Base-by-base conservation (phyloP, 2,888 invertebrate species). In the Pseudoips prasinana region DNA sequence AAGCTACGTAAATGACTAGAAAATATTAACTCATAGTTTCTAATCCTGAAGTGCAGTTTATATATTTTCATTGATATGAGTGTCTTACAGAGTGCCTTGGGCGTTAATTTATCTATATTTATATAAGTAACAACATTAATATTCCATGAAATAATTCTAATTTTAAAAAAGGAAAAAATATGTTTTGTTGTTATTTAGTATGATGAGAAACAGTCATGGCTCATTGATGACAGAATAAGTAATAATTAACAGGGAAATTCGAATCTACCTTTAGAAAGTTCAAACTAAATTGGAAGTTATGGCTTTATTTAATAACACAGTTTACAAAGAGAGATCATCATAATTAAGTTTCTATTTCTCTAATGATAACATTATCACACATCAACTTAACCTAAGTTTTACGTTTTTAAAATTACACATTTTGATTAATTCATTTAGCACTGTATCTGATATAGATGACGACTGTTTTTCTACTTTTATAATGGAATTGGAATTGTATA, bases 41-140 rank as follows among this genome's bases (percentile, higher is more conserved):
- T 14, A 5, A 14, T 5, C 5, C 5, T 5, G 14, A 14, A 14
- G 14, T 3, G 14, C 14, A 3, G 5, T 5, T 14, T 14, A 14
- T n/a, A 14, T 14, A 43, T 42, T 45, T 48, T 45, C 19, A 18
- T 52, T 77, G 78, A 79, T 79, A 79, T 78, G 79, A 70, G 38
- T 64, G n/a, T 39, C 53, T 66, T 71, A 60, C 37, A 53, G 39
- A 27, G 22, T 65, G 75, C 76, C 74, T 76, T 75, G 67, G 76
- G 75, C 76, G 62, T 51, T 49, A 39, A 31, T 29, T 35, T 33
- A 29, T 39, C 44, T 41, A 48, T 48, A 33, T 44, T 33, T 32
- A 33, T 6, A n/a, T 29, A 42, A 19, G n/a, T 41, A 31, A 48
- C 17, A 42, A 31, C 30, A 40, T 45, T 23, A 40, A 27, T 29